Percentiles rank a stretch among this genome's conserved stretches.
Conservation (phyloP, 2,888 invertebrate genomes). For the Eueremaeus valkanovi region DNA sequence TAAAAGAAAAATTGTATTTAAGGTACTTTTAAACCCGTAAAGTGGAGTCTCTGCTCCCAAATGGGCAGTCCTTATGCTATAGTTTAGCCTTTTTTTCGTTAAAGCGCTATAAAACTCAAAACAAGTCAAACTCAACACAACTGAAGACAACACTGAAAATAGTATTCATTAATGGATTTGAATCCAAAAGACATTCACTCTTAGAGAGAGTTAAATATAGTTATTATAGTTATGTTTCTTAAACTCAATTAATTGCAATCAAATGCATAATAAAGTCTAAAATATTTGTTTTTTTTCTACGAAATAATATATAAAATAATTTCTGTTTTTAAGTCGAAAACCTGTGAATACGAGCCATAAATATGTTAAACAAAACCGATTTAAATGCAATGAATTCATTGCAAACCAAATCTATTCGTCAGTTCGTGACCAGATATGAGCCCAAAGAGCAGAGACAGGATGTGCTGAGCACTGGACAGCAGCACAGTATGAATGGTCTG, state of each 20-base stretch:
- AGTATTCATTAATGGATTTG: not conserved
- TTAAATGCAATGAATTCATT: conserved; percentile 19
- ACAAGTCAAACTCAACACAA: conserved; percentile 7
- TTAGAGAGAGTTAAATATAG: not conserved
- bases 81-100: conserved; percentile 19
- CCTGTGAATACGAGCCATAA: no score
- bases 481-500: conserved; percentile 22
- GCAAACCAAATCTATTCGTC: not conserved
- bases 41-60: not conserved
- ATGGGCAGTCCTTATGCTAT: not conserved
- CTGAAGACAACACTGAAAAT: no score
- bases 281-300: not conserved
- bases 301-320: no score
- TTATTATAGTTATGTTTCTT: not conserved
- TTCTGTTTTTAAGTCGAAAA: not conserved
- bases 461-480: not conserved
- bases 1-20: not conserved
- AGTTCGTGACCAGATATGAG: not conserved
- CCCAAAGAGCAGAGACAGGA: not conserved
- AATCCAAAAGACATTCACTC: not conserved
- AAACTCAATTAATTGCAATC: not conserved
- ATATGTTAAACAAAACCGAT: not conserved
- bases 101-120: conserved; percentile 25
- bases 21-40: not conserved
- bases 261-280: no score